phyloP scores from a whole-genome alignment of 64 coral and sea anemone species.

The Porites lutea region DNA sequence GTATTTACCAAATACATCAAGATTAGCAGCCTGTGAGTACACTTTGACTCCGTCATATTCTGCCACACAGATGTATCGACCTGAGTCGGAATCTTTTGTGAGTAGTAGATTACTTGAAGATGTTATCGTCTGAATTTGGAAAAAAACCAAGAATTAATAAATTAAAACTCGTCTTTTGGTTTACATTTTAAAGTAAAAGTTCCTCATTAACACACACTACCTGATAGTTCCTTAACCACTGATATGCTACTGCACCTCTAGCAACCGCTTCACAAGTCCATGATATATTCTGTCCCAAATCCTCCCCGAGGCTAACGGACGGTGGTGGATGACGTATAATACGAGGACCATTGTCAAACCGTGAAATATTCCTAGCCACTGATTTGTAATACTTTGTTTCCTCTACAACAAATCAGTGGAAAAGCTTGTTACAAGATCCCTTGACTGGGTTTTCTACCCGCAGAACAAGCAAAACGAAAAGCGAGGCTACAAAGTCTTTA shows the following conservation, averaged over 20 bases:
- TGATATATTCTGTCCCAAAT: not conserved
- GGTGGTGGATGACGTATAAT: constrained; percentile 6
- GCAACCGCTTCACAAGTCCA: constrained; percentile 28
- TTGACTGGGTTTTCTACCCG: no score
- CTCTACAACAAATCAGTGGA: not conserved
- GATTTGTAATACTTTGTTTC: constrained; percentile 31
- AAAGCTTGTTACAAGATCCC: not conserved
- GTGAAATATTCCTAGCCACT: not conserved
- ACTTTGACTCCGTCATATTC: constrained; percentile 25
- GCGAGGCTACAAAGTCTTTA: no score
- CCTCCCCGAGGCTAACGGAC: constrained; percentile 2
- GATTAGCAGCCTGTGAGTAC: not conserved
- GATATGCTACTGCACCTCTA: not conserved
- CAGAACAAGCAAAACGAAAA: no score
- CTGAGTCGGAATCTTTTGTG: not conserved
- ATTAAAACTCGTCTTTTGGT: not conserved
- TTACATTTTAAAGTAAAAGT: no score
- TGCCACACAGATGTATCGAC: constrained; percentile 19
- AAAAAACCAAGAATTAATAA: not conserved
- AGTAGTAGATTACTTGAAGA: not conserved
- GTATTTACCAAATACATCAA: constrained; percentile 43
- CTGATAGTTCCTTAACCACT: constrained; percentile 16
- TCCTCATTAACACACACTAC: not conserved
- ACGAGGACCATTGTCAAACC: constrained; percentile 23
- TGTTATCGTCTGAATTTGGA: not conserved